Base-by-base conservation (phyloP, 2,797 vertebrate genomes). In the Sebastiscus tertius region DNA sequence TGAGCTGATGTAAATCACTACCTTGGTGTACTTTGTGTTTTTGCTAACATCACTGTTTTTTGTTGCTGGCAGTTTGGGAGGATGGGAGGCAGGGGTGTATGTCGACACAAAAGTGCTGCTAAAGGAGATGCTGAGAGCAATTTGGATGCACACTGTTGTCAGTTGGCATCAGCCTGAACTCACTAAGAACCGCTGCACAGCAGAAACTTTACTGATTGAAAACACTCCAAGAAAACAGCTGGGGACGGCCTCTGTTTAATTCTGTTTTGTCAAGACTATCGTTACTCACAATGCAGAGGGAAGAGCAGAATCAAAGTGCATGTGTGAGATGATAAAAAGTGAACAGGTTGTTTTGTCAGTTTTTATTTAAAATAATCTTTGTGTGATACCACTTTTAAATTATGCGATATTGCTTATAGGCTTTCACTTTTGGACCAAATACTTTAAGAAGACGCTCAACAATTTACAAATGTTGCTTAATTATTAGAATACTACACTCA, bases 111-210 rank as follows among this genome's bases (percentile, higher is more conserved):
- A 87, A 56, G 64, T 71, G 79, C 79, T 70, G 81, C 73, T 81
- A 67, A 64, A 84, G 70, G 77, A 78, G 72, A 87, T 77, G 89
- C 66, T 81, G 74, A 80, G 64, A 81, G 82, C 86, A 86, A 77
- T 81, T 77, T 86, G 69, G 67, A 80, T 79, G 75, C 55, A 75
- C 77, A 33, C 63, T 77, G 75, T 70, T 87, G 83, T 85, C 75
- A 79, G 56, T 67, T 80, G 62, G 77, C 75, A 84, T 87, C 75
- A 90, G 65, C 58, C 54, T 64, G 58, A 70, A 75, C 71, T 77
- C 69, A 54, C 54, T 70, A 67, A 75, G 66, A 84, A 84, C 33
- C 49, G 42, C 20, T 6, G 70, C 71, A 74, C 59, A 63, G 79
- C 71, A 78, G 67, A 90, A 83, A 74, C 31, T 78, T 80, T 34